Conservation (phyloP, 2,888 invertebrate genomes). For the Diarsia mendica region DNA sequence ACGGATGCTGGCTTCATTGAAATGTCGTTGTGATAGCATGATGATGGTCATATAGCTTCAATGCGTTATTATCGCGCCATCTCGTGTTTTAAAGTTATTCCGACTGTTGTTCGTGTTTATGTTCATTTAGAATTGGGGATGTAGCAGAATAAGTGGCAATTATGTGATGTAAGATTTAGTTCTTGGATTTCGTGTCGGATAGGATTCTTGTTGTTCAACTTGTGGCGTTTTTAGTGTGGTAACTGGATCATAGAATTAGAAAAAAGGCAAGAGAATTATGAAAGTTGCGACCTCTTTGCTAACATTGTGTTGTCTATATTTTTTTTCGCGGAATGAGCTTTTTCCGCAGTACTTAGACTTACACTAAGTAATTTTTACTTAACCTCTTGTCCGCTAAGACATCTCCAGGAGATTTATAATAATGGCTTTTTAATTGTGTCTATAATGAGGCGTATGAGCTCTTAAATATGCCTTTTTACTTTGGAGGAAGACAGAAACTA, state of each 20-base stretch:
- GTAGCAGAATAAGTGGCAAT: constrained; percentile 1
- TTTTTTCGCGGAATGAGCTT: too few species aligned
- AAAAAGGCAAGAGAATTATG: too few species aligned
- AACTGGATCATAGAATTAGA: not conserved
- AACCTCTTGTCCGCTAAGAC: too few species aligned
- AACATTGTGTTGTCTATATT: not conserved
- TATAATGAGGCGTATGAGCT: too few species aligned
- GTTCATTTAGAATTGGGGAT: constrained; percentile 24
- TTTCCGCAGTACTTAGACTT: too few species aligned
- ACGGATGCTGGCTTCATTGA: constrained; percentile 53
- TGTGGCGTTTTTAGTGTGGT: too few species aligned
- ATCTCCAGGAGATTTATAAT: too few species aligned
- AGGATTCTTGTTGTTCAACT: not conserved
- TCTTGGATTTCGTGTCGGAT: not conserved
- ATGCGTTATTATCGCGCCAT: constrained; percentile 36
- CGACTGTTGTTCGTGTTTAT: constrained; percentile 26
- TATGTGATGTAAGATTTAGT: constrained; percentile 25
- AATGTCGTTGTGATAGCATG: constrained; percentile 22
- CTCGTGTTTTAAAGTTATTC: constrained; percentile 26
- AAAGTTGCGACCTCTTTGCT: not conserved
- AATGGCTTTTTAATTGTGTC: too few species aligned
- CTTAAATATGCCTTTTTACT: too few species aligned
- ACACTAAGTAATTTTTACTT: too few species aligned
- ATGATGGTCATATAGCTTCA: constrained; percentile 17
- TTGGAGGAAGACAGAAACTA: not conserved